Evolutionary conservation across 2,888 invertebrate species (phyloP).

Genomic region (Callimorpha dominula): DNA sequence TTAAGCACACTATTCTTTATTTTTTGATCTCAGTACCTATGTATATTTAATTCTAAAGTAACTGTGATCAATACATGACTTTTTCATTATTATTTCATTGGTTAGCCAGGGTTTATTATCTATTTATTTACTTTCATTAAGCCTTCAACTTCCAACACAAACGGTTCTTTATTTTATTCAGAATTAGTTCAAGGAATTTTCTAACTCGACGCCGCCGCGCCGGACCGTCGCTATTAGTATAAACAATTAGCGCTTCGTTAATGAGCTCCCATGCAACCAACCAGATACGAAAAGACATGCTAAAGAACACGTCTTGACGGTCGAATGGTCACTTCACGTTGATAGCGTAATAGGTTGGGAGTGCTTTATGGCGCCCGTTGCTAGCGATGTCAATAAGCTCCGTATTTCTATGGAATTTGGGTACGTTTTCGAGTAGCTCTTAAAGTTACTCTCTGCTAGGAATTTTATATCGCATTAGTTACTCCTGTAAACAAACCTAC

Average conservation of each 20-base stretch:
- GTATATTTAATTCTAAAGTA: neutral
- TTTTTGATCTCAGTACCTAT: conserved; percentile 14
- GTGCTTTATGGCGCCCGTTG: conserved; percentile 63
- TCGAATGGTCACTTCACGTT: conserved; percentile 63
- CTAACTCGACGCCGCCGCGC: conserved; percentile 66
- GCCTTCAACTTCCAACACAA: conserved; percentile 52
- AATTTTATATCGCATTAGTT: conserved; percentile 33
- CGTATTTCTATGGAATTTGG: conserved; percentile 68
- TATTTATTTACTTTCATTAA: conserved; percentile 36
- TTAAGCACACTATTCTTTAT: conserved; percentile 40
- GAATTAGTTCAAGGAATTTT: conserved; percentile 81
- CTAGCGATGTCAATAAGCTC: conserved; percentile 60
- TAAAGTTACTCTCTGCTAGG: conserved; percentile 27
- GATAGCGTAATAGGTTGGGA: conserved; percentile 65
- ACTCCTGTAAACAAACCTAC: conserved; percentile 21
- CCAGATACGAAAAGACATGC: conserved; percentile 59
- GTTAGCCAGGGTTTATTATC: neutral
- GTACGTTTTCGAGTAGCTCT: conserved; percentile 60
- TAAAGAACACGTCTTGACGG: conserved; percentile 43
- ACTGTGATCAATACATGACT: neutral
- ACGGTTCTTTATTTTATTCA: conserved; percentile 69
- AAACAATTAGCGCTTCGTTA: conserved; percentile 82
- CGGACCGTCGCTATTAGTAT: conserved; percentile 77
- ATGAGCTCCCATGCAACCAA: conserved; percentile 76
- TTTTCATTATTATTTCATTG: neutral